A percentile compares a stretch with the other conserved stretches of the same genome.
phyloP scores from a whole-genome alignment of 2,797 vertebrate genomes.

The Zalophus californianus region DNA sequence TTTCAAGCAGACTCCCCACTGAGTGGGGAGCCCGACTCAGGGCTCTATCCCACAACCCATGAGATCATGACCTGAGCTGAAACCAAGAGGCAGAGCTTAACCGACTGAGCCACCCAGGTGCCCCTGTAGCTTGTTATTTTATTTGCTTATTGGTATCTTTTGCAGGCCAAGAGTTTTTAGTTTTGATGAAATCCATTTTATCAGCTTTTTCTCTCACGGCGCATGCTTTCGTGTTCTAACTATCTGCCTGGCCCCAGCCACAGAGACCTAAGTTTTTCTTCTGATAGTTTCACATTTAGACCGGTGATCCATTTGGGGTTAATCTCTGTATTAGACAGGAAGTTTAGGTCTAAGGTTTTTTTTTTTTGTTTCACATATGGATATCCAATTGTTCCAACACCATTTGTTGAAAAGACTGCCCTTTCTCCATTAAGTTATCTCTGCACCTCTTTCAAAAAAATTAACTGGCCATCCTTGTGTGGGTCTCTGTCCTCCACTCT shows the following conservation, averaged over 20 bases:
- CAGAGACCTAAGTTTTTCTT: not conserved
- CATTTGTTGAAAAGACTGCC: not conserved
- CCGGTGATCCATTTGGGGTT: not conserved
- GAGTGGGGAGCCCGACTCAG: not conserved
- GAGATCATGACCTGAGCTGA: not conserved
- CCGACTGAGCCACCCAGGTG: not conserved
- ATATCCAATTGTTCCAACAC: not conserved
- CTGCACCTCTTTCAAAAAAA: not conserved
- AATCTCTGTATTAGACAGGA: not conserved
- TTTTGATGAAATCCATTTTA: not conserved
- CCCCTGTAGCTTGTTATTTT: not conserved
- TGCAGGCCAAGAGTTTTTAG: not conserved
- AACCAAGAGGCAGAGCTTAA: not conserved
- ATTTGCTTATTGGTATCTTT: not conserved
- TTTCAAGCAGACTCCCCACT: not conserved
- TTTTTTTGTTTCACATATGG: not conserved
- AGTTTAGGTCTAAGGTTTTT: not conserved
- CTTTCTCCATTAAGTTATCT: not conserved
- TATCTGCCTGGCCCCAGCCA: not conserved
- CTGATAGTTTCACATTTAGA: not conserved
- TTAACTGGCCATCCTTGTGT: not conserved
- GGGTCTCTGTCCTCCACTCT: not conserved
- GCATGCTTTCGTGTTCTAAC: not conserved
- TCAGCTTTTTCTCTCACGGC: not conserved
- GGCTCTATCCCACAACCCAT: not conserved